Percentiles rank a stretch among this genome's conserved stretches.
phyloP scores from a whole-genome alignment of 1,140 invertebrate genomes.

The Drosophila novamexicana region DNA sequence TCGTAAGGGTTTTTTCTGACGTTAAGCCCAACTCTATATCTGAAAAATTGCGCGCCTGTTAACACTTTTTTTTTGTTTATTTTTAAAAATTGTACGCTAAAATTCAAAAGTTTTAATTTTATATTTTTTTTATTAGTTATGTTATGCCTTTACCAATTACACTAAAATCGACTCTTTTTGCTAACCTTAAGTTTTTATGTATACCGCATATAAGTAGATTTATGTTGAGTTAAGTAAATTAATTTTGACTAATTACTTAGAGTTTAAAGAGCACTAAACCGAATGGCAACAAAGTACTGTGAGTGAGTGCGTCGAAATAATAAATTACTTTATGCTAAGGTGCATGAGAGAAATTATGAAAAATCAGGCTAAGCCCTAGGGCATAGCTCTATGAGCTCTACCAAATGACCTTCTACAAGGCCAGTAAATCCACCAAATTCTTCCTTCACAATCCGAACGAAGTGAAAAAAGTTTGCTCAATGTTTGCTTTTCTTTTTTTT shows the following conservation, averaged over 20 bases:
- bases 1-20: constrained; percentile 26
- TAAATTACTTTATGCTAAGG: constrained; percentile 48
- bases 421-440: constrained; percentile 25
- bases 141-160: constrained; percentile 47
- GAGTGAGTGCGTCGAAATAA: constrained; percentile 54
- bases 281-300: constrained; percentile 47
- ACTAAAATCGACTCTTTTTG: constrained; percentile 80
- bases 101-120: constrained; percentile 40
- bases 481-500: constrained; percentile 22
- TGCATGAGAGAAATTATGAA: constrained; percentile 58
- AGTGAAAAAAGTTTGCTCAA: constrained; percentile 84
- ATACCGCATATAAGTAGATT: constrained; percentile 40
- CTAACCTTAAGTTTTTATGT: constrained; percentile 56
- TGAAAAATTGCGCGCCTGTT: constrained; percentile 64
- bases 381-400: constrained; percentile 63
- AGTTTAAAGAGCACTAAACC: constrained; percentile 22
- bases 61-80: constrained; percentile 52
- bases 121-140: constrained; percentile 28
- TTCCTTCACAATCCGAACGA: constrained; percentile 72
- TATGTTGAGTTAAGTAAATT: constrained; percentile 32
- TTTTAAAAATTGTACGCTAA: constrained; percentile 69
- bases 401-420: constrained; percentile 38
- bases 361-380: constrained; percentile 61
- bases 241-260: constrained; percentile 32
- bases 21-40: constrained; percentile 51